phyloP scores from a whole-genome alignment of 2,888 invertebrate species.

The Uloborus plumipes region DNA sequence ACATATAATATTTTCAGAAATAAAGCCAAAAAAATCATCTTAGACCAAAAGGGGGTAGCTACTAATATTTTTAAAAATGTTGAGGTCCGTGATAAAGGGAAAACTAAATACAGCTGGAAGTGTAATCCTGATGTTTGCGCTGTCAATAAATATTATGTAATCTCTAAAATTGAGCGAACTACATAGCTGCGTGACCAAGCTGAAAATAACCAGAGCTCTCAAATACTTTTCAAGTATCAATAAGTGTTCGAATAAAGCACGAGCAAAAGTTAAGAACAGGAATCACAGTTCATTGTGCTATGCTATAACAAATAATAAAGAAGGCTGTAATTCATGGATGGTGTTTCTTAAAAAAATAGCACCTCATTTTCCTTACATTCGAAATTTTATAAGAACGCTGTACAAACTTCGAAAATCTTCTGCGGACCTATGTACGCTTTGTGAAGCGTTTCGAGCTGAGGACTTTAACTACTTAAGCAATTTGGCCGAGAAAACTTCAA shows the following conservation, averaged over 20 bases:
- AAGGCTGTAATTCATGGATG: not conserved
- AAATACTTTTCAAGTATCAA: not conserved
- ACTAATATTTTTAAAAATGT: not conserved
- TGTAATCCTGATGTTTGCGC: not conserved
- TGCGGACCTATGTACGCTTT: not conserved
- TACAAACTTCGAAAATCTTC: not conserved
- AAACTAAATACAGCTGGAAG: no score
- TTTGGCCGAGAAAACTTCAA: not conserved
- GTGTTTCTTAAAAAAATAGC: not conserved
- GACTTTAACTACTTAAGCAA: not conserved
- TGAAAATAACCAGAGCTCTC: not conserved
- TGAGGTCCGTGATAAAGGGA: not conserved
- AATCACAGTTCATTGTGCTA: not conserved
- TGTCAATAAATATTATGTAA: not conserved
- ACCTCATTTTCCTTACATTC: not conserved
- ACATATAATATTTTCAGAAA: not conserved
- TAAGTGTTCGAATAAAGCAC: not conserved
- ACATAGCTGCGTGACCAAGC: not conserved
- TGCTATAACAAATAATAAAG: not conserved
- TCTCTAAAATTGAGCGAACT: not conserved
- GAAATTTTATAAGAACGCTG: not conserved
- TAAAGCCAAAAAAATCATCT: not conserved
- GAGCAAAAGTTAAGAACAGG: not conserved
- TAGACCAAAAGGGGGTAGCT: not conserved
- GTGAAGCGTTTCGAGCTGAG: not conserved